A percentile compares a stretch with the other conserved stretches of the same genome.
phyloP scores from a whole-genome alignment of 2,888 invertebrate species.

The Pegoplata infirma region DNA sequence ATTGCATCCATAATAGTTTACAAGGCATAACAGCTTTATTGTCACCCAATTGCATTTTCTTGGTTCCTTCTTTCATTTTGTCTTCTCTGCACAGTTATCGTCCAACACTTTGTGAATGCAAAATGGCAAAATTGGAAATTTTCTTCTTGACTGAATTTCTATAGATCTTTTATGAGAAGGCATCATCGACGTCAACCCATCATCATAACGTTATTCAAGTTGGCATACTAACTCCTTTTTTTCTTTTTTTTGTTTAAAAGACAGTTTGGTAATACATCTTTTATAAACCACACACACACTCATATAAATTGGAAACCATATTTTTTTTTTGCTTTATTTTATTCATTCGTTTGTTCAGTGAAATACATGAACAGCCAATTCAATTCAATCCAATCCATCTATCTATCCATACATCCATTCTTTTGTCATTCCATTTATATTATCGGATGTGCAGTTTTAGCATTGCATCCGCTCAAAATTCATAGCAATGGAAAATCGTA shows the following conservation, averaged over 20 bases:
- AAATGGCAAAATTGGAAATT: conserved; percentile 15
- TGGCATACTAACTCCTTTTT: conserved; percentile 21
- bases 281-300: neutral
- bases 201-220: conserved; percentile 8
- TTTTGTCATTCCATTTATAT: conserved; percentile 32
- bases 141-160: conserved; percentile 51
- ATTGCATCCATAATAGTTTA: conserved; percentile 16
- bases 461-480: conserved; percentile 58
- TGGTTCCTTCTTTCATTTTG: too few species aligned
- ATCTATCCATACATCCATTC: too few species aligned
- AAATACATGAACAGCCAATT: too few species aligned
- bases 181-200: conserved; percentile 39
- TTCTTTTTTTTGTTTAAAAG: neutral
- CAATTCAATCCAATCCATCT: neutral
- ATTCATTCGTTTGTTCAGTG: conserved; percentile 1
- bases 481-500: conserved; percentile 62
- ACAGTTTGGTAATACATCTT: neutral
- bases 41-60: conserved; percentile 51
- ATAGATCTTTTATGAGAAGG: conserved; percentile 42
- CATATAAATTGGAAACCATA: neutral
- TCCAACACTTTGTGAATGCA: conserved; percentile 9
- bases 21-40: conserved; percentile 29
- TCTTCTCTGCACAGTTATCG: neutral
- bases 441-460: conserved; percentile 60
- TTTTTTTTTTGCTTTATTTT: conserved; percentile 23